Base-by-base conservation (phyloP, 2,888 invertebrate species). In the Pachliopta kotzebuea region DNA sequence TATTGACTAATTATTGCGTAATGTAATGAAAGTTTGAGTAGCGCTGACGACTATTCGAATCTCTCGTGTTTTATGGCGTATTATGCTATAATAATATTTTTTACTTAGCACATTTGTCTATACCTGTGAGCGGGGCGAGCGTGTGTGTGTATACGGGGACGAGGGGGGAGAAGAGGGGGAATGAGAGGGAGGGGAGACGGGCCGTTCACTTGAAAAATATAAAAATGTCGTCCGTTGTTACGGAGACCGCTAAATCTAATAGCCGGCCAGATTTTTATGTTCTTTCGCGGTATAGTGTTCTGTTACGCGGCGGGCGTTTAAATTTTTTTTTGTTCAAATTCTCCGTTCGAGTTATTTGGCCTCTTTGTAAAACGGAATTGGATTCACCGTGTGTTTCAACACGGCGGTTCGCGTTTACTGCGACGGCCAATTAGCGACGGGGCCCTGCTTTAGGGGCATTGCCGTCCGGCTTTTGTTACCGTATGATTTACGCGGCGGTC, bases 11-110 rank as follows among this genome's bases (percentile, higher is more conserved):
- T 1, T 37, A 37, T 14, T 14, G 0, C 14, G 37, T 9, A 49
- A 49, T 49, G 8, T 14, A 20, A 29, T 9, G 49, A 76, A 67
- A 80, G 75, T 84, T 90, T 90, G 88, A 79, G 86, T 84, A 82
- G 58, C 88, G 67, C 72, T 68, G 68, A 69, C 72, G 58, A 56
- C 59, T 68, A 73, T 74, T 76, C 78, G 78, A 74, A 70, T 76
- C 77, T 76, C 77, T 80, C 76, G 86, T 88, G 86, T 90, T 90
- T 90, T 90, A 91, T 88, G 86, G 87, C 85, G 77, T 84, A 89
- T 88, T 88, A 90, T 85, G 80, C 80, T 83, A 85, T 87, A 89
- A 89, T 90, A 88, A 88, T 90, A 90, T 89, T 89, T 90, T 90
- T 90, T 89, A 90, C 90, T 90, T 90, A 89, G 88, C 90, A 88